These are phyloP conservation scores for Pluvialis apricaria DNA, from an alignment of 2,113 vertebrate genomes.

Conservation along the genomic window DNA sequence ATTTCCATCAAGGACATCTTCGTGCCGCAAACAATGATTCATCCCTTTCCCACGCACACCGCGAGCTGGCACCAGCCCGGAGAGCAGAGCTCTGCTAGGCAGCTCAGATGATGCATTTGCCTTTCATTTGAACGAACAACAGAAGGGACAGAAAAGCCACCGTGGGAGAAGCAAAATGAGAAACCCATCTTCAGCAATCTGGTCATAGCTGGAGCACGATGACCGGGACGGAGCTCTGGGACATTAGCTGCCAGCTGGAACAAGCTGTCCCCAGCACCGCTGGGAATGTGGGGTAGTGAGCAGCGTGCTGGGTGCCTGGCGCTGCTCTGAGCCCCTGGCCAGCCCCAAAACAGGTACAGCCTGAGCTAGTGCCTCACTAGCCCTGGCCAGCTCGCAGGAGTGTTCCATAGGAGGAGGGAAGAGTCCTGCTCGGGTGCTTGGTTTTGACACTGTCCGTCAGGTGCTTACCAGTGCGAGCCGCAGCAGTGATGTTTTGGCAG, in stretches of 20 bases:
- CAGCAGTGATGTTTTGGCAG: accelerated
- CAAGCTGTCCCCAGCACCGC: neutral
- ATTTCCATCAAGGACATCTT: conserved; percentile 47
- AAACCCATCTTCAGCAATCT: neutral
- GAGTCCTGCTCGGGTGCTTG: neutral
- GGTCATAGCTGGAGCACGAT: neutral
- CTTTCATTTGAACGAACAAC: neutral
- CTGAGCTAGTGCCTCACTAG: neutral
- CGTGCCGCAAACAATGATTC: conserved; percentile 41
- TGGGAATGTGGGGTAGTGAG: neutral
- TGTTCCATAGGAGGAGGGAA: neutral
- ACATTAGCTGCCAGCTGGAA: neutral
- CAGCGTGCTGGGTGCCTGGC: neutral
- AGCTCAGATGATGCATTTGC: conserved; percentile 32
- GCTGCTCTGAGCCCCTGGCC: neutral
- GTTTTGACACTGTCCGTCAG: neutral
- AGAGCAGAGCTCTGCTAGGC: neutral
- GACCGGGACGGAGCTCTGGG: neutral
- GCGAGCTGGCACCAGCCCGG: neutral
- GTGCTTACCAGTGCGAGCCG: neutral
- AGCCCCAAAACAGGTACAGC: neutral
- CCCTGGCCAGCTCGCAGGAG: neutral
- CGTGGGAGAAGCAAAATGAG: neutral
- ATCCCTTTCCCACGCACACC: conserved; percentile 27
- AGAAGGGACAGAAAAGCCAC: neutral